Percentiles rank a stretch among this genome's conserved stretches.
Conservation (phyloP, 2,888 invertebrate genomes). For the Tupiocoris notatus region DNA sequence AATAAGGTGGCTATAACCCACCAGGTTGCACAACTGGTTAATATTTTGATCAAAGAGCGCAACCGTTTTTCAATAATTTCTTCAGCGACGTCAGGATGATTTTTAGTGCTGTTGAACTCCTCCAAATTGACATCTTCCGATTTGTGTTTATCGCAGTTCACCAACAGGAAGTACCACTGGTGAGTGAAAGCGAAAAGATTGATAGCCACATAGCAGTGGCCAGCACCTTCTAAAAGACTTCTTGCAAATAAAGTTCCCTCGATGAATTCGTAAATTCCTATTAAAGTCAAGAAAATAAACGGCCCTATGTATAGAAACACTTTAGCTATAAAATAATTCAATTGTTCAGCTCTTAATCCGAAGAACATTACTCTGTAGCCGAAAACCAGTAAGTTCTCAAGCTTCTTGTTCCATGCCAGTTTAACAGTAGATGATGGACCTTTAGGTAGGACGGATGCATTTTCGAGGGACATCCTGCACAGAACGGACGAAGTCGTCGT, state of each 20-base stretch:
- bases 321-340: neutral
- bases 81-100: neutral
- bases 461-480: too few relatives aligned
- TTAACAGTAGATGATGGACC: too few relatives aligned
- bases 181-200: neutral
- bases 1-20: neutral
- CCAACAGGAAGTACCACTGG: slow-evolving; percentile 1
- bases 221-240: neutral
- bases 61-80: neutral
- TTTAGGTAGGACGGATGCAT: too few relatives aligned
- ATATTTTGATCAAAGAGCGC: neutral
- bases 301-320: neutral
- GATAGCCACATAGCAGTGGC: slow-evolving; percentile 8
- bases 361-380: slow-evolving; percentile 5
- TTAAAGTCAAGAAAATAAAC: neutral
- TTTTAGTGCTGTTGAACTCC: slow-evolving; percentile 4
- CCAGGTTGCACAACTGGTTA: neutral
- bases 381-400: neutral
- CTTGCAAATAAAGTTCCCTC: neutral
- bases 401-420: neutral
- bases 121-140: neutral
- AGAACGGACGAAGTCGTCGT: too few relatives aligned
- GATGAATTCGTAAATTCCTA: neutral
- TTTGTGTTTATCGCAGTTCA: neutral
- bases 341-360: neutral